Conservation (phyloP, 2,797 vertebrate species). For the Parauchenoglanis punctatus region DNA sequence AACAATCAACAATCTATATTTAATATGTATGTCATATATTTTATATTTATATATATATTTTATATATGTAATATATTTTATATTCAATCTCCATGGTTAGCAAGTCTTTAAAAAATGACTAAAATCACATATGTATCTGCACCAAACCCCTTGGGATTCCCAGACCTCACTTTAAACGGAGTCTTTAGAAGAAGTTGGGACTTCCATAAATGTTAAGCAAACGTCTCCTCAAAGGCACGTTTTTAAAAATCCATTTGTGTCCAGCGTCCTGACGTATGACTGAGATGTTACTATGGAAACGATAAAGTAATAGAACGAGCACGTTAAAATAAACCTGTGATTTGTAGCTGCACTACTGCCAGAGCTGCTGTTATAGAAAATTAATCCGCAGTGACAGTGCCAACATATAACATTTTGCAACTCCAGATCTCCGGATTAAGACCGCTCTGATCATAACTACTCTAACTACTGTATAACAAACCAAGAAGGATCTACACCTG, state of each 20-base stretch:
- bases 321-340: background rate
- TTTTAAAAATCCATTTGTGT: background rate
- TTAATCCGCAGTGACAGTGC: background rate
- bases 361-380: background rate
- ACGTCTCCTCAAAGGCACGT: background rate
- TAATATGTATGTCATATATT: too few species aligned
- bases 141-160: slow-evolving; percentile 13
- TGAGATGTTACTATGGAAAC: background rate
- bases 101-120: background rate
- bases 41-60: too few species aligned
- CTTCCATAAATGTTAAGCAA: background rate
- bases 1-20: background rate
- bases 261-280: background rate
- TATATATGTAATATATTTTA: too few species aligned
- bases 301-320: background rate
- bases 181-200: background rate
- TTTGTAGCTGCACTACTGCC: background rate
- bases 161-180: background rate
- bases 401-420: background rate
- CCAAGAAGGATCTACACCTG: background rate
- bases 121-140: background rate
- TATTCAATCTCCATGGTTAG: too few species aligned
- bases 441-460: background rate
- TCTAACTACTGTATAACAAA: background rate
- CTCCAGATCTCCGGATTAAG: background rate